Conservation (phyloP, 1,140 invertebrate species). For the Ips typographus region DNA sequence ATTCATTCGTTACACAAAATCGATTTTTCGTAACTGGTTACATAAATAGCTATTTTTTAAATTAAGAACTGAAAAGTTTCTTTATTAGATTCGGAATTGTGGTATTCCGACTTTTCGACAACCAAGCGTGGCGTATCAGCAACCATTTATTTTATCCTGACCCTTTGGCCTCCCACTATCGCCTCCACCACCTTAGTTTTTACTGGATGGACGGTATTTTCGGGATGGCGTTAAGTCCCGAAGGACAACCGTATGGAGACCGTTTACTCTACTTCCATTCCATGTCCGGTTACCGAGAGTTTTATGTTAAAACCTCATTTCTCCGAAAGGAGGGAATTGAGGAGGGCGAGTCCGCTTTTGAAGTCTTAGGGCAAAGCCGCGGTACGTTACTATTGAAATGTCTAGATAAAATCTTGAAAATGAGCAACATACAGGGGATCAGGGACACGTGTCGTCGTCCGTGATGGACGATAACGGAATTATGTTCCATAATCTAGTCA, state of each 20-base stretch:
- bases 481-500: conserved; percentile 77
- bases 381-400: conserved; percentile 48
- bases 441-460: conserved; percentile 70
- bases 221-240: conserved; percentile 68
- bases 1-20: too few species aligned
- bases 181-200: conserved; percentile 69
- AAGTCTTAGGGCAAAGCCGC: conserved; percentile 63
- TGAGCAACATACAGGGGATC: conserved; percentile 10
- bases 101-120: conserved; percentile 63
- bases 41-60: too few species aligned
- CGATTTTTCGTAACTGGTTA: too few species aligned
- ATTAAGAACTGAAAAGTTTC: too few species aligned
- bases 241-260: conserved; percentile 56
- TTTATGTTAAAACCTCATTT: conserved; percentile 66
- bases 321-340: conserved; percentile 62
- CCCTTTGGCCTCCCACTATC: conserved; percentile 68
- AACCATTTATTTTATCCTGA: conserved; percentile 78
- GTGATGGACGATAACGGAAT: conserved; percentile 69
- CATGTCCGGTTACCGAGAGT: conserved; percentile 76
- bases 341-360: conserved; percentile 61
- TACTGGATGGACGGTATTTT: conserved; percentile 83
- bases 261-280: conserved; percentile 74
- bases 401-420: conserved; percentile 8
- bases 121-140: conserved; percentile 69
- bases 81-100: conserved; percentile 39